phyloP scores from a whole-genome alignment of 2,113 vertebrate species.

The Theristicus caerulescens region DNA sequence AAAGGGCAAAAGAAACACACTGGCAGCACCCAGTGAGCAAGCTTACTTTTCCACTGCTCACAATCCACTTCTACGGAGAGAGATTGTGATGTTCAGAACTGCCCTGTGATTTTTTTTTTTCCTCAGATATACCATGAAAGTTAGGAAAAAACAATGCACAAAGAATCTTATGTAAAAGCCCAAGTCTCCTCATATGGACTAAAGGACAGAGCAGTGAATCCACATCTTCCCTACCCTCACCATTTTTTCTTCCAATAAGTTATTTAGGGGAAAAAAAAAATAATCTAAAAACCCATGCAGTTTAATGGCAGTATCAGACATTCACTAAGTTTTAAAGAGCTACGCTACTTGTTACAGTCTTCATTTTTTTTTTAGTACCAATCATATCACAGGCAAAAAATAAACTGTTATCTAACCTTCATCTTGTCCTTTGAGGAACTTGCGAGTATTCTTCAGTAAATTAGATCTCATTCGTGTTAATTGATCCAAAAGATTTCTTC shows the following conservation, averaged over 20 bases:
- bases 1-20: neutral
- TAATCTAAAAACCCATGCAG: neutral
- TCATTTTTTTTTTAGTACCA: neutral
- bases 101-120: neutral
- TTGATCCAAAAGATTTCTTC: constrained; percentile 94
- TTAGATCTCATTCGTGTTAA: constrained; percentile 96
- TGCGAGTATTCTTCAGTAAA: constrained; percentile 87
- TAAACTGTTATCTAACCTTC: constrained; percentile 79
- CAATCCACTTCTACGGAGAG: neutral
- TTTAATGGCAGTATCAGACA: neutral
- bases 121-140: neutral
- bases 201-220: neutral
- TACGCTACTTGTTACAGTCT: neutral
- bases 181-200: neutral
- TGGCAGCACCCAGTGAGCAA: neutral
- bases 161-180: neutral
- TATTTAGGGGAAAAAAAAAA: neutral
- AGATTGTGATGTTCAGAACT: neutral
- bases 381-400: neutral
- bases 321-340: neutral
- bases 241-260: neutral
- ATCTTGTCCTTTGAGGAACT: constrained; percentile 88
- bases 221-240: neutral
- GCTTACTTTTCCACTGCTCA: neutral
- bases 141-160: neutral